Evolutionary conservation across 2,113 vertebrate genomes (phyloP), one percentile per base, ranked within the genome.

Genomic region (Tachycineta bicolor): DNA sequence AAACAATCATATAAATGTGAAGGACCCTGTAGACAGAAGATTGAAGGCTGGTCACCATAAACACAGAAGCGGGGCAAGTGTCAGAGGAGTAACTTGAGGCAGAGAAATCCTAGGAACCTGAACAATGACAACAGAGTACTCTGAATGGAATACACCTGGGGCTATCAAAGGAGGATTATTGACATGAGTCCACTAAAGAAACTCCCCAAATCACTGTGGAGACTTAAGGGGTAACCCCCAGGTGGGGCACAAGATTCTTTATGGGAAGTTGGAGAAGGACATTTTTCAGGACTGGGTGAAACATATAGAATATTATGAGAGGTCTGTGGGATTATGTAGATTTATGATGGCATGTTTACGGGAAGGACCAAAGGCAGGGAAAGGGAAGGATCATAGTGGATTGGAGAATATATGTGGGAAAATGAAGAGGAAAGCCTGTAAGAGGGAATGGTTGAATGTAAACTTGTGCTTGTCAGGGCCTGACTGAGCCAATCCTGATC

Each of bases 1-100:
- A 97, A 47, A 98, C 67, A 65, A 98, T 97, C 98, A 98, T 98
- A 75, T 98, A 97, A 71, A 97, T 97, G 70, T 98, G 97, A 84
- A 97, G 93, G 25, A 94, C 83, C 69, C 97, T 97, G 71, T 81
- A 97, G 59, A 64, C 11, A 86, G 49, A 60, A 65, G 34, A 49
- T 73, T 55, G 29, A 89, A 90, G 71, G 39, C 46, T 78, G 53
- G 60, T 77, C 33, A 83, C 46, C 71, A 46, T 41, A 82, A 93
- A 75, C 33, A 82, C 28, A 71, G 26, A 93, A 34, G 17, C 0
- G 0, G 41, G 41, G 9, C 22, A 91, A 55, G 26, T 12, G 19
- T 63, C 47, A 76, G 39, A 70, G 26, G n/a, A 75, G 44, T 31
- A 71, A 76, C 26, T 25, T 69, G 13, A 73, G 41, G 24, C 14